Evolutionary conservation across 92 coral and sea anemone genomes (phyloP), one percentile per base, ranked within the genome.

Genomic region (Paramuricea clavata): DNA sequence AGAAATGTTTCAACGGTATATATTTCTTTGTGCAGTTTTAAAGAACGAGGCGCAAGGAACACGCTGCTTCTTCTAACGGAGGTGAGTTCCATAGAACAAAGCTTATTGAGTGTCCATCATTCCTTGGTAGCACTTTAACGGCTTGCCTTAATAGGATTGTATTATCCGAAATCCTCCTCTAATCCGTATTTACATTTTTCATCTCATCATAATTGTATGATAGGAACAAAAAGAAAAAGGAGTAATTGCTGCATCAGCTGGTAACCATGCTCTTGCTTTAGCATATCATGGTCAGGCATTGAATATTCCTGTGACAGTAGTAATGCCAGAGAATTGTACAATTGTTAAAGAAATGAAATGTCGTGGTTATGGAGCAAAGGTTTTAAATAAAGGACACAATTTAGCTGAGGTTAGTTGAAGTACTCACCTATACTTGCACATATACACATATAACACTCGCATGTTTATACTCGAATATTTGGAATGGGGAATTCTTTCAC

Each of bases 201-300:
- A n/a, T 21, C 5, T 60, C 68, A 28, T 47, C 7, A 1, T 23
- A 26, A 39, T 17, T 68, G 15, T 56, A 21, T 19, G 31, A 44
- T 87, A 94, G 98, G 77, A 86, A 54, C 92, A 93, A 69, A 82
- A 77, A 74, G 74, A 36, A 2, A 81, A 70, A 36, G 98, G 98
- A 12, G 98, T 90, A 4, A 78, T 94, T 59, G 78, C 92, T 2
- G 89, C 95, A 42, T 94, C 98, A 19, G 78, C 87, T 42, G 94
- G 95, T 12, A 94, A 93, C 91, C 94, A 86, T 69, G 95, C 93
- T 35, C 76, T 94, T 25, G 88, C 98, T 5, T 43, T 94, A n/a
- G 98, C 98, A 0, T 70, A 62, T 22, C 93, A 93, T 41, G 95
- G 95, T 13, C 82, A 27, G 57, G 90, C 89, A 17, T 90, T 93